A percentile compares a stretch with the other conserved stretches of the same genome.
Conservation (phyloP, 2,113 vertebrate species). For the Chauna torquata region DNA sequence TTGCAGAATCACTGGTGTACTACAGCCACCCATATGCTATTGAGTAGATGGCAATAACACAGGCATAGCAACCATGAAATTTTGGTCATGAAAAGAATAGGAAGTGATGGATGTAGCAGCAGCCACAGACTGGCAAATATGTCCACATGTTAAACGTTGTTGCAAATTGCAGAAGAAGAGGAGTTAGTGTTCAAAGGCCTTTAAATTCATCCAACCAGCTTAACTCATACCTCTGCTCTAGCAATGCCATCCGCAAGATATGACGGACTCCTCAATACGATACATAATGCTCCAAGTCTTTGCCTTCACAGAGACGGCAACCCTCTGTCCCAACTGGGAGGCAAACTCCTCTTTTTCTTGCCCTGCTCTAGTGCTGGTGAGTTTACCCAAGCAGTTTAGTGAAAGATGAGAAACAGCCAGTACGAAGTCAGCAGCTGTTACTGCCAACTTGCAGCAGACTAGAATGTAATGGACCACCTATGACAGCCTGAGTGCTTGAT, state of each 20-base stretch:
- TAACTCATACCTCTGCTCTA: not conserved
- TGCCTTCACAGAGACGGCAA: not conserved
- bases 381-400: not conserved
- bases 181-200: not conserved
- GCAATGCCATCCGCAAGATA: too few species aligned
- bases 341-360: not conserved
- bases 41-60: not conserved
- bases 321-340: not conserved
- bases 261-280: not conserved
- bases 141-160: not conserved
- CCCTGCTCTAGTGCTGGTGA: not conserved
- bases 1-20: not conserved
- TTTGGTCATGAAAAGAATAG: not conserved
- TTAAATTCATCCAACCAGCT: not conserved
- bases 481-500: not conserved
- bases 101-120: not conserved
- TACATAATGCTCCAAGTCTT: not conserved
- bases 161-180: not conserved
- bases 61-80: not conserved
- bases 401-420: not conserved
- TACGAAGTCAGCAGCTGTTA: not conserved
- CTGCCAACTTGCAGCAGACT: not conserved
- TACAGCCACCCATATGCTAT: accelerated
- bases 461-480: not conserved
- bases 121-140: not conserved